Evolutionary conservation across 1,140 invertebrate genomes (phyloP), one percentile per base, ranked within the genome.

Genomic region (Oedothorax gibbosus): DNA sequence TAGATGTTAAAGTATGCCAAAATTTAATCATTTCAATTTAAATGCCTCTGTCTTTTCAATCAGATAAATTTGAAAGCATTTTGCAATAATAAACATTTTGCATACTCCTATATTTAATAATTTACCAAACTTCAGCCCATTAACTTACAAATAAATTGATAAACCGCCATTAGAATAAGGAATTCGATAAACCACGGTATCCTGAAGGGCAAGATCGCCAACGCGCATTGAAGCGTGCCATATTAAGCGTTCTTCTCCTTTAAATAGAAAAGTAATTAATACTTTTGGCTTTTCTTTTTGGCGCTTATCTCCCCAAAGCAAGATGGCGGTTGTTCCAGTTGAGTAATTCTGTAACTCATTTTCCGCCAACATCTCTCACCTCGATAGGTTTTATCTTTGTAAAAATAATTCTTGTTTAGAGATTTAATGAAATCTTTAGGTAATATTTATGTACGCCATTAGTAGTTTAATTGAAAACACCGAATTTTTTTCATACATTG

Each of bases 221-320:
- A 20, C n/a, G 51, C 20, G 62, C 77, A 79, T 14, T 79, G 62
- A 54, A 7, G 62, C 77, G 35, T 12, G n/a, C 66, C 64, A 56
- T 81, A 81, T 81, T 81, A 81, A 81, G 78, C 62, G 65, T 71
- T 81, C 68, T 81, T 81, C 78, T 68, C 66, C 78, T 81, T 56
- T 71, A 60, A 81, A 51, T 68, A 68, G 66, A 81, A 54, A 81
- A 71, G 78, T 81, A 81, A 81, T 81, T 81, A 81, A 81, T 81
- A 81, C 78, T 81, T 57, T 71, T 50, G 53, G 21, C 15, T 57
- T 60, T 71, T 81, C 66, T 71, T 81, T 81, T 53, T 71, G 78
- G 20, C 66, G 54, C 78, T 81, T 81, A 81, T 81, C 78, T 12
- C 78, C 65, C 78, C 78, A 81, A 81, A 54, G 12, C 78, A 81